phyloP scores from a whole-genome alignment of 1,140 invertebrate genomes.

The Tetramorium parvispinum region DNA sequence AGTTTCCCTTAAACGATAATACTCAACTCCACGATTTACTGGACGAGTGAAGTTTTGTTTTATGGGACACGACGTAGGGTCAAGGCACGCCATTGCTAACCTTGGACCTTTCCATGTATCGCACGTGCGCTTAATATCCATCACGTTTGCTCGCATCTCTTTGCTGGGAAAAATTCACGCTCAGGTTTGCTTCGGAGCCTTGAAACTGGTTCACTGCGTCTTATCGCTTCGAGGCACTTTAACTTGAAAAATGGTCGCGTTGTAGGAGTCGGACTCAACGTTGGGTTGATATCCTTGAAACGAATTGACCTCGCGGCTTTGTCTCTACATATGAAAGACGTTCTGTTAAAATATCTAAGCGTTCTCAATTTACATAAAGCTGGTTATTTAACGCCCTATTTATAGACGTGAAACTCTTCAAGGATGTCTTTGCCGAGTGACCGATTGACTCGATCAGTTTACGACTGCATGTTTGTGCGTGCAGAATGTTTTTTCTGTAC shows the following conservation, averaged over 20 bases:
- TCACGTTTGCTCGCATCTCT: constrained; percentile 28
- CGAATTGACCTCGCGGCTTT: neutral
- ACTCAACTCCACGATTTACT: neutral
- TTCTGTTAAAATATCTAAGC: constrained; percentile 16
- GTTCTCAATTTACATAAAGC: neutral
- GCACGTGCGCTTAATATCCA: constrained; percentile 16
- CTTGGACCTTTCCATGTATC: constrained; percentile 37
- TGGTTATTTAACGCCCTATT: neutral
- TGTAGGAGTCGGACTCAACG: constrained; percentile 17
- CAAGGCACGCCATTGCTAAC: constrained; percentile 18
- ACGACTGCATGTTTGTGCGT: neutral
- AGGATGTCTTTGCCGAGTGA: neutral
- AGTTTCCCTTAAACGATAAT: neutral
- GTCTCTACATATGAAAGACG: neutral
- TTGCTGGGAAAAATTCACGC: constrained; percentile 3
- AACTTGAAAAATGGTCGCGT: constrained; percentile 35
- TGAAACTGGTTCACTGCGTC: constrained; percentile 46
- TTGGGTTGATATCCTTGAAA: constrained; percentile 42
- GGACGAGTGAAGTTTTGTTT: neutral
- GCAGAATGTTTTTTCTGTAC: neutral
- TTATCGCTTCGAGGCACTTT: constrained; percentile 40
- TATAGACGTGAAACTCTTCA: neutral
- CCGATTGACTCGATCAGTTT: neutral
- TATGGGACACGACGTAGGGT: neutral
- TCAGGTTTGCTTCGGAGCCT: constrained; percentile 32